phyloP scores from a whole-genome alignment of 2,888 invertebrate genomes.

The Stenolophus ochropezus region DNA sequence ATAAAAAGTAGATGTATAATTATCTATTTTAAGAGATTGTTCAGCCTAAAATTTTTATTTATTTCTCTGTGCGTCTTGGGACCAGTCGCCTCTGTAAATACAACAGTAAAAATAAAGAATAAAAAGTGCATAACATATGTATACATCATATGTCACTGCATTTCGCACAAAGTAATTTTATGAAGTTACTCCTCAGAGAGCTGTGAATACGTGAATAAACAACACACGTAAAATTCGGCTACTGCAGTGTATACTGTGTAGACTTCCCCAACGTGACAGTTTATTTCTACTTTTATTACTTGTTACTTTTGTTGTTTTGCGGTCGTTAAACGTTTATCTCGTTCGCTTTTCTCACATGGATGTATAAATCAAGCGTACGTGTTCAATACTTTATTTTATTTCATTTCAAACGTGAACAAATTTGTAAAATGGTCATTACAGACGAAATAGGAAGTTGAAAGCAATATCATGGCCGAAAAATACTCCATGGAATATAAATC shows the following conservation, averaged over 20 bases:
- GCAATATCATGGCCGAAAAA: neutral
- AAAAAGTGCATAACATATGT: too few relatives aligned
- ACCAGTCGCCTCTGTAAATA: too few relatives aligned
- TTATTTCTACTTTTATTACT: slow-evolving; percentile 23
- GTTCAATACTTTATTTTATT: neutral
- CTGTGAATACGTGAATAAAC: neutral
- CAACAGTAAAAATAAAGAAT: too few relatives aligned
- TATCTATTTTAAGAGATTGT: too few relatives aligned
- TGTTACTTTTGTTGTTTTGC: slow-evolving; percentile 3
- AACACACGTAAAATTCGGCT: neutral
- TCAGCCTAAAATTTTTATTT: too few relatives aligned
- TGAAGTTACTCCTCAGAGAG: neutral
- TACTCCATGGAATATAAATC: neutral
- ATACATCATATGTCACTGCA: neutral
- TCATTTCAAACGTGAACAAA: neutral
- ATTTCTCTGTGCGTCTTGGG: too few relatives aligned
- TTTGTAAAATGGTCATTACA: neutral
- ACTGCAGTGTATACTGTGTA: neutral
- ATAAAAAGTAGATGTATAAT: too few relatives aligned
- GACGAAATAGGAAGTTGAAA: neutral
- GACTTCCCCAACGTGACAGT: neutral
- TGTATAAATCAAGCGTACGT: slow-evolving; percentile 3
- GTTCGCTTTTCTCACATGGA: neutral
- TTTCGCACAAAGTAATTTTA: neutral
- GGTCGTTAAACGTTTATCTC: slow-evolving; percentile 16